Evolutionary conservation across 2,797 vertebrate genomes (phyloP), one percentile per base, ranked within the genome.

Genomic region (Todus mexicanus): DNA sequence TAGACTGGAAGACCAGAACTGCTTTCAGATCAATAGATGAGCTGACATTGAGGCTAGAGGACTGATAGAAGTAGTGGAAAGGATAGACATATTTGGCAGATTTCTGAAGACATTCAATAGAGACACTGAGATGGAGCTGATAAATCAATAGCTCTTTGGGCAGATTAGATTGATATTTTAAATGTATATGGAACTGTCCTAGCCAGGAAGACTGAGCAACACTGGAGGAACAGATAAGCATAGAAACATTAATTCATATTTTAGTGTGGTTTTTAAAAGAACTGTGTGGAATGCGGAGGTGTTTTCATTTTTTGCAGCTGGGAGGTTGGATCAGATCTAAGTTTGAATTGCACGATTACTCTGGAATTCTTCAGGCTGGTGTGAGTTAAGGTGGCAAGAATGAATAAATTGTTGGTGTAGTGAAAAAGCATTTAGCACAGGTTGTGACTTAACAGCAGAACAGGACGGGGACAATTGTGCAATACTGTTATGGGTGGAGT

Each of bases 101-200:
- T 95, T 96, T 96, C 91, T 97, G 93, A 96, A 96, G 92, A 57
- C 72, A 48, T 93, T 96, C 95, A 81, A 73, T 96, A 91, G 89
- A 5, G 2, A 97, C 92, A 95, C 73, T 0, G 76, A 90, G 83
- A 92, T 90, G 66, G 89, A 91, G 91, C 93, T 95, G 90, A 96
- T 96, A 94, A 93, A 95, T 97, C 91, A 79, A 96, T 97, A 94
- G 74, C 92, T 93, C 85, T 90, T 92, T 82, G 90, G 71, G 88
- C 53, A 95, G 93, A 94, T 94, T 94, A 92, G 87, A 84, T 93
- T 96, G 92, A 92, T 96, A 95, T 91, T 96, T 96, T 96, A 95
- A 96, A 92, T 95, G 81, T 92, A 77, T 82, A 88, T 90, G 88
- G 89, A 96, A 66, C 79, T 87, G 68, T 71, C 84, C 66, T 86